A percentile compares a stretch with the other conserved stretches of the same genome.
Evolutionary conservation across 2,113 vertebrate genomes (phyloP).

Genomic region (Bolborhynchus lineola): DNA sequence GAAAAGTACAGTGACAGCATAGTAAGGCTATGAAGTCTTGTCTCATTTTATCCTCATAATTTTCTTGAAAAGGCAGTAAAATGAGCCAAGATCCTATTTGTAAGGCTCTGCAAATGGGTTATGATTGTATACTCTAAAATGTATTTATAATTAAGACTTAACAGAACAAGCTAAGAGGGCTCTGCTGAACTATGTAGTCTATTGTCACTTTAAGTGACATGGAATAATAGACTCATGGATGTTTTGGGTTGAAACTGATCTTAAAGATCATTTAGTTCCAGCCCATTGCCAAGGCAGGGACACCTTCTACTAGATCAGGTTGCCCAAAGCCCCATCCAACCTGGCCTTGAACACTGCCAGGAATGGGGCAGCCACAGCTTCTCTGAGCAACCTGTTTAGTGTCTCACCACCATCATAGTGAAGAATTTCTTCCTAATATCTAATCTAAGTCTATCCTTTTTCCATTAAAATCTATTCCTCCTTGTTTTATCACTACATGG

Average conservation of each 20-base stretch:
- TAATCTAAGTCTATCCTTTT: neutral
- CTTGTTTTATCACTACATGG: neutral
- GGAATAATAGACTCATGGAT: neutral
- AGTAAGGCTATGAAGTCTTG: neutral
- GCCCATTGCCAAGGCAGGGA: neutral
- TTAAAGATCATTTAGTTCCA: neutral
- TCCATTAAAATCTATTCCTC: neutral
- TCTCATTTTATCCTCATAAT: neutral
- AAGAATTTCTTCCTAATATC: neutral
- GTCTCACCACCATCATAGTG: neutral
- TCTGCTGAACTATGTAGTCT: neutral
- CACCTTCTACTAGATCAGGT: neutral
- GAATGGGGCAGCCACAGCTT: neutral
- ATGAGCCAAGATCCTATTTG: neutral
- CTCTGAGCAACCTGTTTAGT: neutral
- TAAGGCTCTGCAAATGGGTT: neutral
- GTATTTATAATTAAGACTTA: neutral
- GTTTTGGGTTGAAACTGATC: neutral
- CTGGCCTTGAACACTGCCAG: neutral
- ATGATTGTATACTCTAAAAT: neutral
- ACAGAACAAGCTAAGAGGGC: neutral
- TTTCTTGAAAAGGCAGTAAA: neutral
- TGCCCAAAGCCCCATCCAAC: neutral
- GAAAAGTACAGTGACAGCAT: rapidly evolving
- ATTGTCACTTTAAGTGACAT: neutral